Evolutionary conservation across 2,888 invertebrate genomes (phyloP), one percentile per base, ranked within the genome.

Genomic region (Brachyptera risi): DNA sequence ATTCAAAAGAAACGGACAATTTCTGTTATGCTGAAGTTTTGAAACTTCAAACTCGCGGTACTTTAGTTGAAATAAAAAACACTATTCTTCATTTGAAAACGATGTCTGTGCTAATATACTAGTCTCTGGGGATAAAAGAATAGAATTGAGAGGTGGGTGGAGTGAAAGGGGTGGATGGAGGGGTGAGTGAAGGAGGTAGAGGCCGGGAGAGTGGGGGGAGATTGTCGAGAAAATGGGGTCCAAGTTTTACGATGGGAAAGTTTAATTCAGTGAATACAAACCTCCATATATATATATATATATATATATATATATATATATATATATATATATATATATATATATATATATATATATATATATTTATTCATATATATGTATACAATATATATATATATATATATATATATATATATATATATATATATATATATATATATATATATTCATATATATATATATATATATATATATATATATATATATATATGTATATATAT

Each of bases 91-190:
- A 58, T 58, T 57, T 56, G 24, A 37, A 42, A 47, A 37, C 51
- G 61, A 5, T 61, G 59, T 35, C 61, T 50, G 58, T 40, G 50
- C 58, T 61, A 61, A 61, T 61, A 58, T 61, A 61, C 23, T 61
- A 35, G 38, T 42, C 58, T 51, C 51, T 40, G 13, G 40, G 44
- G 59, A 31, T 17, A 54, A 19, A 24, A 54, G 54, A 54, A 54
- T 54, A 23, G 54, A 35, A 35, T 54, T 54, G 54, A 23, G 35
- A 21, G 54, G 13, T 42, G 21, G 24, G 47, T 21, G 47, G 24
- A 47, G 3, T n/a, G 21, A 47, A 23, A 21, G 23, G 35, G 37
- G 54, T 54, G n/a, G n/a, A n/a, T n/a, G n/a, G n/a, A n/a, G n/a
- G n/a, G n/a, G n/a, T n/a, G n/a, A n/a, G n/a, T n/a, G n/a, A n/a